These are phyloP conservation scores for Falco columbarius DNA, from an alignment of 2,797 vertebrate genomes.

Conservation along the genomic window DNA sequence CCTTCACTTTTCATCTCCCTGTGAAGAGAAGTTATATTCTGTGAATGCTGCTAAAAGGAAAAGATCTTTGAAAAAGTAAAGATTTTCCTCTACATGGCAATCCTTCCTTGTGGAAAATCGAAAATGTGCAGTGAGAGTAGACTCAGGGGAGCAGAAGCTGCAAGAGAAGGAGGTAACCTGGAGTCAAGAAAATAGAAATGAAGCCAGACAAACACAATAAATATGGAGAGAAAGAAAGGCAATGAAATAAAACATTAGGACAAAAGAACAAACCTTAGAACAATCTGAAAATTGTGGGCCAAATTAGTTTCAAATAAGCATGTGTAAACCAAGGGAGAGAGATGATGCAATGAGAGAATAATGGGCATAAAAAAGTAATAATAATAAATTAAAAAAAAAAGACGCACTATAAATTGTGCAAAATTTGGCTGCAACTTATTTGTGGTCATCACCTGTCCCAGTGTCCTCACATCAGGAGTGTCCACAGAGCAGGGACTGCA, in stretches of 20 bases:
- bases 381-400: neutral
- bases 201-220: neutral
- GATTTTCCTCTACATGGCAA: neutral
- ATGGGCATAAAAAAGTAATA: neutral
- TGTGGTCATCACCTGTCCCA: neutral
- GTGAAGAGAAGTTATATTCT: neutral
- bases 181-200: neutral
- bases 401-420: fast-evolving
- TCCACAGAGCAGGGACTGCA: neutral
- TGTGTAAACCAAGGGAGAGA: neutral
- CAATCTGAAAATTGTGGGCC: neutral
- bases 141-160: neutral
- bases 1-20: neutral
- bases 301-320: neutral
- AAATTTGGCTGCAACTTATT: neutral
- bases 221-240: neutral
- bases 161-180: neutral
- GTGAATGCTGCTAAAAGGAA: neutral
- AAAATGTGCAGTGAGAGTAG: neutral
- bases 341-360: neutral
- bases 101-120: neutral
- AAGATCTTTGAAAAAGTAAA: neutral
- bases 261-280: neutral
- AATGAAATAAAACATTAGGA: neutral
- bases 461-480: neutral